Evolutionary conservation across 2,888 invertebrate genomes (phyloP).

Genomic region (Allygus modestus): DNA sequence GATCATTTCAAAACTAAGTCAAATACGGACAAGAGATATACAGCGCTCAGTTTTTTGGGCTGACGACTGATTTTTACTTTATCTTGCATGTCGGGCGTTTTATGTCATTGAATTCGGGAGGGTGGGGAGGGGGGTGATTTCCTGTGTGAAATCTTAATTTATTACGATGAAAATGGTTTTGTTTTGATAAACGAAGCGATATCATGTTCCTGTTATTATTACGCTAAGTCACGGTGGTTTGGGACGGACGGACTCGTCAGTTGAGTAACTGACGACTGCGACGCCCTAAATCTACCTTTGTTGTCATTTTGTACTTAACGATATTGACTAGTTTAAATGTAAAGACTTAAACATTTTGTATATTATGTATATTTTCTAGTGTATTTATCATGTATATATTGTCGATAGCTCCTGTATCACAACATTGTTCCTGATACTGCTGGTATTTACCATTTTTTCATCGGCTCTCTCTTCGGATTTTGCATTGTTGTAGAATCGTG

Average conservation of each 20-base stretch:
- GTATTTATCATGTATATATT: constrained; percentile 60
- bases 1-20: constrained; percentile 64
- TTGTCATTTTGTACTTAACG: constrained; percentile 65
- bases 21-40: constrained; percentile 60
- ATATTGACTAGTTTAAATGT: constrained; percentile 65
- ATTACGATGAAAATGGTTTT: constrained; percentile 63
- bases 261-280: constrained; percentile 63
- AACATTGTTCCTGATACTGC: constrained; percentile 57
- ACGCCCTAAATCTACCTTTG: constrained; percentile 60
- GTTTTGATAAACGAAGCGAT: constrained; percentile 63
- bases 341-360: constrained; percentile 65
- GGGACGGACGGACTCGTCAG: constrained; percentile 61
- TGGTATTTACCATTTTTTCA: constrained; percentile 55
- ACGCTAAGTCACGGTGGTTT: constrained; percentile 65
- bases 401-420: constrained; percentile 55
- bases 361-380: constrained; percentile 62
- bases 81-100: constrained; percentile 62
- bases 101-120: constrained; percentile 52
- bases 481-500: constrained; percentile 6
- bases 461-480: constrained; percentile 26
- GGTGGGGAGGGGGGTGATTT: constrained; percentile 48
- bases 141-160: constrained; percentile 58
- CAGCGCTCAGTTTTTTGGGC: constrained; percentile 61
- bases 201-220: constrained; percentile 66
- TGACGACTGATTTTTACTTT: constrained; percentile 63